Evolutionary conservation across 92 coral and sea anemone species (phyloP), one percentile per base, ranked within the genome.

Genomic region (Epizoanthus stellaris): DNA sequence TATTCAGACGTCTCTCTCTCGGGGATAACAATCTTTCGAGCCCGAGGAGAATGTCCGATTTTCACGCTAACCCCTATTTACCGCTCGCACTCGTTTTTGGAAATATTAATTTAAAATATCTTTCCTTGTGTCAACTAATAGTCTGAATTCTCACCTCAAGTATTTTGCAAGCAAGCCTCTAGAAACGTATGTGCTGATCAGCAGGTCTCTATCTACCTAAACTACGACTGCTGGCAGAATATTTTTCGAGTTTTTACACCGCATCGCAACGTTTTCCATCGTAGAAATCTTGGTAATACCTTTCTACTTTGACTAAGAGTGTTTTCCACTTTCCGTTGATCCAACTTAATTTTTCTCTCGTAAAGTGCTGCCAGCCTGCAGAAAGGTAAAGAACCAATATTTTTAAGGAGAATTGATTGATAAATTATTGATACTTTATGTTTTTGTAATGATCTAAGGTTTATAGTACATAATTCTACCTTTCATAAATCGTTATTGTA

Each of bases 241-340:
- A n/a, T 66, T 13, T 19, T 70, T 67, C 71, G 4, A 70, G 76
- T 17, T 43, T 70, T 16, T 42, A 58, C 1, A 45, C 36, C 5
- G 76, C 76, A 40, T 83, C 87, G 8, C 36, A 11, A 40, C 79
- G 87, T 5, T 39, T 67, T 5, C 67, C 70, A 15, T 67, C 67
- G 11, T 17, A 4, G 13, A 83, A 83, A 0, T 56, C 14, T 3
- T 19, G 14, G 59, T 52, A 83, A 12, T 58, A 52, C 40, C 13
- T 52, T 38, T 83, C 87, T 14, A 83, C 87, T 83, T 20, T 20
- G 53, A 58, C 87, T 82, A 3, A 82, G 87, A 1, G 87, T 82
- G 13, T 70, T 76, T 15, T 82, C 87, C 4, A 59, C 43, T n/a
- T 58, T 38, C 5, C 80, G 80, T 21, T 83, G 87, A 40, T 83